Base-by-base conservation (phyloP, 2,797 vertebrate species). In the Galagoides demidoff region DNA sequence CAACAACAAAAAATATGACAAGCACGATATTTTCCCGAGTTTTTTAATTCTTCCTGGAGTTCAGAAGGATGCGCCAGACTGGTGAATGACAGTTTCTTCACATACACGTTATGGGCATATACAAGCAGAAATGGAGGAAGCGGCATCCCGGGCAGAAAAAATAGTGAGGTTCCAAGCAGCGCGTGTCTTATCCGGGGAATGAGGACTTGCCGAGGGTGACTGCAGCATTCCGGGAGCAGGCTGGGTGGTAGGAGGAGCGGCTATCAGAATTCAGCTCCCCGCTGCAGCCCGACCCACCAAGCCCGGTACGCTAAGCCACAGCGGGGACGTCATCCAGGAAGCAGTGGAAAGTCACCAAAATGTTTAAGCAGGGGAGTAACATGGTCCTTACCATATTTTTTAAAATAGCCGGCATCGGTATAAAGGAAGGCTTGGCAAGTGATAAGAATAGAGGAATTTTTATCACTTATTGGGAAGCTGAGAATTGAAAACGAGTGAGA, bases 321-420 rank as follows among this genome's bases (percentile, higher is more conserved):
- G 70, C 76, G n/a, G 71, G 93, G 59, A 57, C 39, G 89, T 90
- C 19, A 83, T 90, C 61, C 64, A 66, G 77, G 90, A 93, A 88
- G 77, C 7, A 43, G 73, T 81, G 31, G 63, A 73, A 89, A 85
- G 71, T 85, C 92, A 85, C 71, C 76, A 89, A 82, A 81, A 55
- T 70, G 52, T 94, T 90, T 93, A 92, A 91, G 64, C 55, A 63
- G 43, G 11, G 31, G 31, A 81, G 16, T 76, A 64, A 45, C 34
- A 31, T 55, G 78, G 43, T 85, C 31, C 61, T 34, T 92, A 85
- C 66, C 22, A 0, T 76, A 14, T 85, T 97, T 96, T 68, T 34
- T 61, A 92, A 85, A 81, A 64, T 82, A 87, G 14, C 20, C 92
- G 31, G 31, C 82, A 57, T 94, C 37, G 19, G 39, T 45, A 52